phyloP scores from a whole-genome alignment of 2,888 invertebrate species.

The Chrysodeixis includens region DNA sequence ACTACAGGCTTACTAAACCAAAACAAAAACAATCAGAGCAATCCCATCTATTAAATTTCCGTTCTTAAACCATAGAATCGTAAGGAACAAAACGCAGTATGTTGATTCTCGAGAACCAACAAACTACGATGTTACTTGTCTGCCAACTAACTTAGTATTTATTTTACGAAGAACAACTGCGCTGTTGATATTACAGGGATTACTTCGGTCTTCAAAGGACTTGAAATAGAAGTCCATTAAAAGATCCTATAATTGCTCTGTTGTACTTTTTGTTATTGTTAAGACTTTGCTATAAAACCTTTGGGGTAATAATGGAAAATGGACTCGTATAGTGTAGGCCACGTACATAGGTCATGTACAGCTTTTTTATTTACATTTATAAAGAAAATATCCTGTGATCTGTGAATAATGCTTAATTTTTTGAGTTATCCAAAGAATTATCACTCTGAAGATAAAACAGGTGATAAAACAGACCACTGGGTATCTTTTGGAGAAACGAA shows the following conservation, averaged over 20 bases:
- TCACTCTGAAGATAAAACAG: no score
- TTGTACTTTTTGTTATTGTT: neutral
- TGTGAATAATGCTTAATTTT: no score
- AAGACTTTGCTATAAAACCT: neutral
- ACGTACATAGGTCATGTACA: no score
- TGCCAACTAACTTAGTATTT: slow-evolving; percentile 22
- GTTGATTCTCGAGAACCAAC: slow-evolving; percentile 40
- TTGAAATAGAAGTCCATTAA: slow-evolving; percentile 4
- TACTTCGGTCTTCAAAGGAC: neutral
- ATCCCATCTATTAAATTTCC: neutral
- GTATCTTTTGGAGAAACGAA: no score
- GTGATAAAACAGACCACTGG: no score
- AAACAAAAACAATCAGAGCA: no score
- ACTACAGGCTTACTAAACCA: no score
- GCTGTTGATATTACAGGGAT: slow-evolving; percentile 19
- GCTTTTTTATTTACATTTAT: no score
- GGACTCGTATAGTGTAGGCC: no score
- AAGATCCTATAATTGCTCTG: slow-evolving; percentile 1
- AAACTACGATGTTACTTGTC: slow-evolving; percentile 29
- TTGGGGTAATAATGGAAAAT: neutral
- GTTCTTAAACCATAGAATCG: slow-evolving; percentile 12
- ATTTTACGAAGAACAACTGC: slow-evolving; percentile 33
- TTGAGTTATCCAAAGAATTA: no score
- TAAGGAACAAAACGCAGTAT: slow-evolving; percentile 13
- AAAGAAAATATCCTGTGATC: no score